Evolutionary conservation across 2,888 invertebrate genomes (phyloP), one percentile per base, ranked within the genome.

Genomic region (Ectemnius continuus): DNA sequence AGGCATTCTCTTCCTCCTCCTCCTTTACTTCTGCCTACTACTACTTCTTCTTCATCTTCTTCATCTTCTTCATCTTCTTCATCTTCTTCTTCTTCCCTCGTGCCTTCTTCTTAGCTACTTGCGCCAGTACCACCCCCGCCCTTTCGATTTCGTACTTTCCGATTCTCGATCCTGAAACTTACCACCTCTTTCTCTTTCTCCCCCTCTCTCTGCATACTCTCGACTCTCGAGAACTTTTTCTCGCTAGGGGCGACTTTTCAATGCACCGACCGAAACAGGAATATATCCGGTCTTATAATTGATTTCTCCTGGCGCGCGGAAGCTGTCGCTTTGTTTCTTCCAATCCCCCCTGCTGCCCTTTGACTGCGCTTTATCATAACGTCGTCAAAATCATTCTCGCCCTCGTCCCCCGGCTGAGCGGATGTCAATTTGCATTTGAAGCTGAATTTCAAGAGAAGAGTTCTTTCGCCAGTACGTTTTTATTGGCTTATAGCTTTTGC

Each of bases 221-320:
- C 52, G 52, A 2, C 16, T 52, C 52, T 52, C n/a, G 52, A 14
- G 14, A 52, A 13, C 52, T 52, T 52, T 52, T 14, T 52, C 52
- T 52, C 52, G 52, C 18, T 6, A 46, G 63, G 68, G 68, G 36
- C 36, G 73, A 71, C 73, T 73, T 73, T 76, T 63, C 63, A 66
- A 73, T 76, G 66, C 73, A 61, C 47, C 14, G 47, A 46, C 56
- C 48, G 60, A 60, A 63, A 61, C 57, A 59, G 18, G 72, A 63
- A 36, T 36, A 76, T 77, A 76, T 76, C 73, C 77, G 76, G 66
- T 72, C 67, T 67, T 70, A 45, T 70, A 70, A 78, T 78, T 78
- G 73, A 78, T 73, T 73, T 65, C 73, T 63, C 67, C 18, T 62
- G 18, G n/a, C 45, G 45, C 13, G 18, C 28, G 60, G 47, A 26